Base-by-base conservation (phyloP, 92 coral and sea anemone species). In the Porites evermanni region DNA sequence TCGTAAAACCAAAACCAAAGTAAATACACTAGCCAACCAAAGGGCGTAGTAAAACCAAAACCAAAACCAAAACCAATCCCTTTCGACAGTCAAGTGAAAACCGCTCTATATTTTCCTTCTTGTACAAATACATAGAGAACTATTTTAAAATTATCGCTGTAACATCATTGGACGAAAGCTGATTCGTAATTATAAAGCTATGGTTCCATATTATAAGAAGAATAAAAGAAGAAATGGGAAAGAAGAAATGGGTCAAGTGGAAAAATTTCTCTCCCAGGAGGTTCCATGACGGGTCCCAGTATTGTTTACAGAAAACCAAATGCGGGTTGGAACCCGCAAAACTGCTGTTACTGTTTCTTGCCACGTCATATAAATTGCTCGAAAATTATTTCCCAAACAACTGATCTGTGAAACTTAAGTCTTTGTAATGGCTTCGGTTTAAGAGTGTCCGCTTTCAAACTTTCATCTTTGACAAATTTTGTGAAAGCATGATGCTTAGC, bases 331-430 rank as follows among this genome's bases (percentile, higher is more conserved):
- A 61, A 83, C 87, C 79, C 64, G 80, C 72, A 52, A 64, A 14
- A 12, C 18, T 16, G 73, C 73, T 38, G 52, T 52, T 74, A 21
- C 53, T 24, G 21, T 80, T 53, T 16, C 51, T 4, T 67, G 87
- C 87, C 87, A 83, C 87, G 87, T 83, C 72, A 83, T 52, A 59
- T 77, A 17, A 17, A 32, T 20, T 18, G 54, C 24, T n/a, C 70
- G 51, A 24, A 29, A 70, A n/a, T 60, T 21, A n/a, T 7, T 61
- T n/a, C 29, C 26, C 56, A 20, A 73, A 51, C 64, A 44, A 38
- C 12, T 12, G 51, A 47, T 44, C 53, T 51, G 17, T 53, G 56
- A n/a, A 38, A 71, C 64, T 14, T 24, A 68, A 4, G 12, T 23
- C 21, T 12, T 44, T 47, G 52, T 80, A 73, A 83, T 63, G 79